Base-by-base conservation (phyloP, 2,113 vertebrate species). In the Platichthys flesus region DNA sequence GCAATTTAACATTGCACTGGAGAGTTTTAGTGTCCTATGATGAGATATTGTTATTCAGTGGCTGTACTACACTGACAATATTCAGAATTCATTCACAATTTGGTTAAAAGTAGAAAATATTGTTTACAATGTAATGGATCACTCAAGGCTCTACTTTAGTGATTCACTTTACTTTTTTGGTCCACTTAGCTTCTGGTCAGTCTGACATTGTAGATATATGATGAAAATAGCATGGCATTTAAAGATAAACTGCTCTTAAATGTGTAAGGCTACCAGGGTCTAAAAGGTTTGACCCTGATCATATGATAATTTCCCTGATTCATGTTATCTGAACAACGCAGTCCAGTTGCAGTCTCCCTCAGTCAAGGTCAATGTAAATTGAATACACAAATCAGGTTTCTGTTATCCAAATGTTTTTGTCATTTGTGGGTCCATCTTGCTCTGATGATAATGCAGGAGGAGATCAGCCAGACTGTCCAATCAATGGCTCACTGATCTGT, bases 21-120 rank as follows among this genome's bases (percentile, higher is more conserved):
- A 76, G 47, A 59, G 63, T 62, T 73, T 56, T 3, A 15, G 28
- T 83, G 76, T 82, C 28, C 42, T 74, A 60, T 23, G 40, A 54
- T 63, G 3, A 6, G 15, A 18, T 9, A 12, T 23, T 3, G 15
- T 58, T 9, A 20, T 70, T 58, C 18, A 76, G 9, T 55, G 54
- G 20, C 68, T 40, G 10, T 26, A 71, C 52, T 5, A 56, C 58
- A 37, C 51, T 35, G 5, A 55, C 10, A 0, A 68, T 12, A 66
- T 67, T 18, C 52, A 23, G 21, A 55, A 55, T 55, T 23, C 9
- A 55, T 49, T 49, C 45, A 49, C 45, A 45, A 14, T 45, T 45
- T 28, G 7, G 16, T 40, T 42, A 63, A 56, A 24, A 15, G 1
- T 26, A 49, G 3, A 20, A 5, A 24, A 67, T 54, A 16, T n/a